These are phyloP conservation scores for Melanaphis sacchari DNA, from an alignment of 1,140 invertebrate species.

Conservation along the genomic window DNA sequence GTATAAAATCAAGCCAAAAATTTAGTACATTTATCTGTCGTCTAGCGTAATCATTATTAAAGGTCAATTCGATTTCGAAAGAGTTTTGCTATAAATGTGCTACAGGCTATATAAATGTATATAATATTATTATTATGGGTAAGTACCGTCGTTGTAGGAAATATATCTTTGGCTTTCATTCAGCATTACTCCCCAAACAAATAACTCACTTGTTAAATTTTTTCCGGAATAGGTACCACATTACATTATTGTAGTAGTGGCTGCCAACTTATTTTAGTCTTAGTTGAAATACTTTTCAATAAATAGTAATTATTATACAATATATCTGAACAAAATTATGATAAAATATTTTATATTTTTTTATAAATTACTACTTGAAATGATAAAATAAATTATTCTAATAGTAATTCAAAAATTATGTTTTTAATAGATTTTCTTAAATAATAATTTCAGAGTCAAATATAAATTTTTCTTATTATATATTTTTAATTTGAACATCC, in stretches of 20 bases:
- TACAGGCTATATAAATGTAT: not conserved
- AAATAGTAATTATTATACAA: not conserved
- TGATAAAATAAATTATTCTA: not conserved
- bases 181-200: not conserved
- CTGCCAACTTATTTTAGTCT: not conserved
- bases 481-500: not conserved
- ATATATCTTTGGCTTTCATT: slow-evolving; percentile 21
- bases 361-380: not conserved
- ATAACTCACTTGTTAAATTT: not conserved
- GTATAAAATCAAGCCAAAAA: not conserved
- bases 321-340: not conserved
- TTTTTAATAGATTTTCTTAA: not conserved
- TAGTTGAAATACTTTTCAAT: not conserved
- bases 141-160: not conserved
- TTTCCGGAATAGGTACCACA: not conserved
- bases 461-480: not conserved
- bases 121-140: not conserved
- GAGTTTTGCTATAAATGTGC: slow-evolving; percentile 1
- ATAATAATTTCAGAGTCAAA: not conserved
- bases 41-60: not conserved
- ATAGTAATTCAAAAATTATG: not conserved
- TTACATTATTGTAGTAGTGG: not conserved
- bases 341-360: not conserved
- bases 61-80: slow-evolving; percentile 30
- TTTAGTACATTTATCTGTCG: not conserved